Percentiles rank a stretch among this genome's conserved stretches.
Evolutionary conservation across 2,797 vertebrate species (phyloP).

Genomic region (Acipenser oxyrinchus): DNA sequence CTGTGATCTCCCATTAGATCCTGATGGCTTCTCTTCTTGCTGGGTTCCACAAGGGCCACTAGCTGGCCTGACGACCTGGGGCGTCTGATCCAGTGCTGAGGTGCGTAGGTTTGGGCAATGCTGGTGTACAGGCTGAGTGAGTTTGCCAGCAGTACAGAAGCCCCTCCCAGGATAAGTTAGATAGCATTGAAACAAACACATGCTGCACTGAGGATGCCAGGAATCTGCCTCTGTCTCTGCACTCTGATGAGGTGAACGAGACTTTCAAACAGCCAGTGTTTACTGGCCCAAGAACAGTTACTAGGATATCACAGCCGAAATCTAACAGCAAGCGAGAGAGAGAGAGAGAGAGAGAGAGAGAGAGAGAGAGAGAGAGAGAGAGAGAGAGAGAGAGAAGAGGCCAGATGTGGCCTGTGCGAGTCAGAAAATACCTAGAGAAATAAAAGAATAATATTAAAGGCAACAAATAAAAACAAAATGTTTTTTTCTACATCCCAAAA

Average conservation of each 20-base stretch:
- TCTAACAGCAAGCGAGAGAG: neutral
- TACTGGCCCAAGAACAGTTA: neutral
- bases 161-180: neutral
- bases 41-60: no score
- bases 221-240: neutral
- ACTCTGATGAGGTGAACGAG: neutral
- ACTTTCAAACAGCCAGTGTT: neutral
- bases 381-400: slow-evolving; percentile 14
- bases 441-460: no score
- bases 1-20: no score
- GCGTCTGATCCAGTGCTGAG: no score
- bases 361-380: neutral
- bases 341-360: no score
- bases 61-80: no score
- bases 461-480: no score
- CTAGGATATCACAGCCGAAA: neutral
- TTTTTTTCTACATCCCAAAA: no score
- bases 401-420: slow-evolving; percentile 41
- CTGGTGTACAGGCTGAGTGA: no score
- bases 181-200: neutral
- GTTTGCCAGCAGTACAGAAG: no score
- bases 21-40: no score
- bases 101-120: no score
- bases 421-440: slow-evolving; percentile 29
- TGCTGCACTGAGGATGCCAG: neutral